A percentile compares a stretch with the other conserved stretches of the same genome.
Evolutionary conservation across 1,140 invertebrate species (phyloP).

Genomic region (Zaprionus kolodkinae): DNA sequence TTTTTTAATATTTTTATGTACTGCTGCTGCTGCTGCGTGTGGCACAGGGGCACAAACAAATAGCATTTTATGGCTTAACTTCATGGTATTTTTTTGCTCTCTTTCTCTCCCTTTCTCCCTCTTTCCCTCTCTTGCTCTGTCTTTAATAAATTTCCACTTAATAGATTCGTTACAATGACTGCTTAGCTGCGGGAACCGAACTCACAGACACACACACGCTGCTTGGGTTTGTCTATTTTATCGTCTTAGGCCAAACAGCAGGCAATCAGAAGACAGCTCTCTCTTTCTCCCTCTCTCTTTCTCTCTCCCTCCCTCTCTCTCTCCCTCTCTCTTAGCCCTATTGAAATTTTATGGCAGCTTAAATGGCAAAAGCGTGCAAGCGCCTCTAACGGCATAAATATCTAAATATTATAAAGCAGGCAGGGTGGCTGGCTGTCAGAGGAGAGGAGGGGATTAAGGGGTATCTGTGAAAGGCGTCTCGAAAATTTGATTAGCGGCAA

Average conservation of each 20-base stretch:
- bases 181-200: slow-evolving; percentile 20
- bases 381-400: slow-evolving; percentile 19
- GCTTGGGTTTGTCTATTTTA: slow-evolving; percentile 61
- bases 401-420: slow-evolving; percentile 16
- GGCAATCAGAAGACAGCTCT: slow-evolving; percentile 10
- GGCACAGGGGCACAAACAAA: slow-evolving; percentile 44
- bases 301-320: neutral
- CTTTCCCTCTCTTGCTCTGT: slow-evolving; percentile 15
- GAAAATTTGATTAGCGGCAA: slow-evolving; percentile 78
- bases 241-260: slow-evolving; percentile 55
- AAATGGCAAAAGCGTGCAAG: slow-evolving; percentile 58
- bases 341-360: slow-evolving; percentile 74
- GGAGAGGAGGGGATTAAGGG: neutral
- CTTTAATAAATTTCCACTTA: slow-evolving; percentile 81
- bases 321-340: slow-evolving; percentile 4
- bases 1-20: slow-evolving; percentile 80
- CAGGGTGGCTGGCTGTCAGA: neutral
- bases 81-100: slow-evolving; percentile 13
- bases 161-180: slow-evolving; percentile 77
- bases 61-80: slow-evolving; percentile 66
- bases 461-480: slow-evolving; percentile 21
- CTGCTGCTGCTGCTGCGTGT: slow-evolving; percentile 27
- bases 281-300: neutral
- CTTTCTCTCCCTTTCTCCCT: slow-evolving; percentile 28
- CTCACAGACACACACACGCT: slow-evolving; percentile 23